Conservation (phyloP, 2,797 vertebrate genomes). For the Lemur catta region DNA sequence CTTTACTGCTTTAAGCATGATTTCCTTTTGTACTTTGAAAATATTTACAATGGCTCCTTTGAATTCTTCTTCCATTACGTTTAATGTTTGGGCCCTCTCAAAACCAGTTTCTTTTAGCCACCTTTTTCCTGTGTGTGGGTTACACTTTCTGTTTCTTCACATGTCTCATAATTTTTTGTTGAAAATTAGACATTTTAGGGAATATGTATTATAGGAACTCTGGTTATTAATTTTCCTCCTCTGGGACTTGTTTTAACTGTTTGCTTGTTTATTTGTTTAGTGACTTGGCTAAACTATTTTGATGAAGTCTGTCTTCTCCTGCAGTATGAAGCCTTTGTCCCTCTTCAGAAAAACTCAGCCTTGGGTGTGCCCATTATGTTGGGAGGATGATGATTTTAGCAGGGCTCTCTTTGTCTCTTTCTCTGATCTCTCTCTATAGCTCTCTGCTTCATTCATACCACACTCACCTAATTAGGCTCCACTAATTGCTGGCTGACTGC, state of each 20-base stretch:
- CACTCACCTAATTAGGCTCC: background rate
- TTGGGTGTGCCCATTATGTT: background rate
- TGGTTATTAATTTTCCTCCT: background rate
- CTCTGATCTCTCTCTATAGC: background rate
- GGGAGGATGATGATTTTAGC: background rate
- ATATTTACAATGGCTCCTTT: background rate
- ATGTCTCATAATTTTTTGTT: background rate
- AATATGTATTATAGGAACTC: background rate
- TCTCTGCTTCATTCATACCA: background rate
- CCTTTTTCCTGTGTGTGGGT: background rate
- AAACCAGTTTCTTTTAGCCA: background rate
- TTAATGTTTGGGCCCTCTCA: background rate
- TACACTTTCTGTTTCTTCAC: background rate
- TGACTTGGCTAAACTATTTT: background rate
- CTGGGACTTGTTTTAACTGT: background rate
- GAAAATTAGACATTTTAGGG: background rate
- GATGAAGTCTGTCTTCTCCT: background rate
- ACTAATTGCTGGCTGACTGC: background rate
- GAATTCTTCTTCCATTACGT: background rate
- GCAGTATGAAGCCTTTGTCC: background rate
- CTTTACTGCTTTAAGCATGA: background rate
- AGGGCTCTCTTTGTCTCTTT: background rate
- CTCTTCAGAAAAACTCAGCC: background rate
- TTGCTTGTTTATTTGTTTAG: background rate
- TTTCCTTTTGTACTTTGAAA: conserved; percentile 13